Conservation (phyloP, 1,140 invertebrate genomes). For the Dendroctonus valens region DNA sequence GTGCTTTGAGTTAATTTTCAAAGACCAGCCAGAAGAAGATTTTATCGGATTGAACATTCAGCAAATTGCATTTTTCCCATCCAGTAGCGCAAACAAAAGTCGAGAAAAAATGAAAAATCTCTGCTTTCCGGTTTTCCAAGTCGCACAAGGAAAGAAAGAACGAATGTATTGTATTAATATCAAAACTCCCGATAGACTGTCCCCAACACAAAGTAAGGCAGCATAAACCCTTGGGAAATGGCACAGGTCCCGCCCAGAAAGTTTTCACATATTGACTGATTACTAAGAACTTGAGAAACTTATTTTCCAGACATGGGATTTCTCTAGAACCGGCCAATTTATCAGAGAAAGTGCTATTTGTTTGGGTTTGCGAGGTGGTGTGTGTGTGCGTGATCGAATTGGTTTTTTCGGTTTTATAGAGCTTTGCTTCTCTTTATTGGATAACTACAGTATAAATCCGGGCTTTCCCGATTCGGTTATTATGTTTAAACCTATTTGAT, state of each 20-base stretch:
- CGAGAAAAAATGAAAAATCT: not conserved
- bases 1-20: no score
- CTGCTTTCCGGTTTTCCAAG: not conserved
- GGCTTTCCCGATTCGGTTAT: slow-evolving; percentile 9
- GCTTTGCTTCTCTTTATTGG: slow-evolving; percentile 4
- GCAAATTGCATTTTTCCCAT: not conserved
- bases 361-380: slow-evolving; percentile 20
- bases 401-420: slow-evolving; percentile 9
- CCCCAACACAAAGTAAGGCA: not conserved
- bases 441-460: slow-evolving; percentile 12
- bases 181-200: no score
- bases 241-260: not conserved
- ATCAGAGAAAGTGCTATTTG: slow-evolving; percentile 21
- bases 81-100: not conserved
- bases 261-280: slow-evolving; percentile 26
- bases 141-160: not conserved
- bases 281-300: slow-evolving; percentile 22
- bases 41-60: not conserved
- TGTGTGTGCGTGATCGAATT: slow-evolving; percentile 21
- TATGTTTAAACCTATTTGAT: slow-evolving; percentile 2
- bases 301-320: slow-evolving; percentile 19
- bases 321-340: slow-evolving; percentile 17
- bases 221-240: slow-evolving; percentile 7
- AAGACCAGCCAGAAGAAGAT: no score
- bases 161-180: not conserved